A percentile compares a stretch with the other conserved stretches of the same genome.
These are phyloP conservation scores for Psephotus haematonotus DNA, from an alignment of 2,113 vertebrate species.

Conservation along the genomic window DNA sequence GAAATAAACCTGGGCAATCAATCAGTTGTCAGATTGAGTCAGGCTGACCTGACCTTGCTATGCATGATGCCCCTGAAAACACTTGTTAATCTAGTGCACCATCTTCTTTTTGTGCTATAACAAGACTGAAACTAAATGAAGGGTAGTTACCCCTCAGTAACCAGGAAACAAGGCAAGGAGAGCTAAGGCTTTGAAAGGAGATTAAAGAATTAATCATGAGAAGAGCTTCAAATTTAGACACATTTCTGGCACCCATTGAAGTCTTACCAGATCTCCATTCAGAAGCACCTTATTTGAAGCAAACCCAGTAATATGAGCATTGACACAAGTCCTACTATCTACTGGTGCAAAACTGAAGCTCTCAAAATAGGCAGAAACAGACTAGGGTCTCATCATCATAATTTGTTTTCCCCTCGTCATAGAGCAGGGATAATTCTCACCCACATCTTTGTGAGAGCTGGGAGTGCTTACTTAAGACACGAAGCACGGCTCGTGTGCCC, in stretches of 20 bases:
- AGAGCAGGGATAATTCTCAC: neutral
- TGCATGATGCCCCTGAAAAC: neutral
- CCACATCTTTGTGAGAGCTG: neutral
- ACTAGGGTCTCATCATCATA: neutral
- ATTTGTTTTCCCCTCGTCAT: neutral
- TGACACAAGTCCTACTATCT: neutral
- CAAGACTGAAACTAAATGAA: neutral
- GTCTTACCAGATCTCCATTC: neutral
- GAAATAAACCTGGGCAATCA: neutral
- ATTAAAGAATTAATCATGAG: neutral
- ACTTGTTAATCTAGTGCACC: neutral
- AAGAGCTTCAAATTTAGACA: neutral
- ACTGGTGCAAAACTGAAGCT: neutral
- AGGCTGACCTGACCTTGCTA: neutral
- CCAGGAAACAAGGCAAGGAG: neutral
- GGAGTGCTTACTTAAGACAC: neutral
- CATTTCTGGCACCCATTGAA: neutral
- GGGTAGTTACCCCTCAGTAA: neutral
- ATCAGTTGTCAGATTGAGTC: neutral
- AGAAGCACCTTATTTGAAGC: neutral
- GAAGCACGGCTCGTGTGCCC: neutral
- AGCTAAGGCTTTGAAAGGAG: neutral
- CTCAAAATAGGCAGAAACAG: neutral
- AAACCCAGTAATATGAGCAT: neutral
- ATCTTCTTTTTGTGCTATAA: neutral